Conservation (phyloP, 2,113 vertebrate genomes). For the Boulengerochromis microlepis region DNA sequence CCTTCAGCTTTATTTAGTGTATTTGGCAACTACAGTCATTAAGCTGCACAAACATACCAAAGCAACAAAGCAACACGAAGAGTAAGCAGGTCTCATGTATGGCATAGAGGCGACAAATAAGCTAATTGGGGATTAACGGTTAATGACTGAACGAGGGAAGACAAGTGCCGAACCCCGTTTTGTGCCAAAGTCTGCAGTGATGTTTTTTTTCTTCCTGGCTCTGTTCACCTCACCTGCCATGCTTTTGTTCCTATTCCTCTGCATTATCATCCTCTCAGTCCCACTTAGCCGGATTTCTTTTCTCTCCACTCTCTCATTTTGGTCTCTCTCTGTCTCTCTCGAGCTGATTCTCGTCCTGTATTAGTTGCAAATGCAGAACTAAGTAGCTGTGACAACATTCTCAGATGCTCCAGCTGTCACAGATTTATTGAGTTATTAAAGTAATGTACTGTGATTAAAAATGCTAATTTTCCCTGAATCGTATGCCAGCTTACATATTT, state of each 20-base stretch:
- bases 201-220: neutral
- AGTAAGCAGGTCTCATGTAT: slow-evolving; percentile 27
- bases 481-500: slow-evolving; percentile 61
- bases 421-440: slow-evolving; percentile 74
- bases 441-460: slow-evolving; percentile 77
- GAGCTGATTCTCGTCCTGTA: slow-evolving; percentile 48
- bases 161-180: slow-evolving; percentile 24
- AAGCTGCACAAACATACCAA: slow-evolving; percentile 19
- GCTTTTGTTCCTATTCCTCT: slow-evolving; percentile 25
- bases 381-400: slow-evolving; percentile 64
- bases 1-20: slow-evolving; percentile 2
- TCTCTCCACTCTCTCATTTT: neutral
- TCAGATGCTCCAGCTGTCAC: slow-evolving; percentile 65
- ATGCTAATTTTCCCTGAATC: slow-evolving; percentile 70
- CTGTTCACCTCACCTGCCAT: slow-evolving; percentile 27
- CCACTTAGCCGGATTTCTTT: neutral
- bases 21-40: slow-evolving; percentile 11
- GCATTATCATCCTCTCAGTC: slow-evolving; percentile 6
- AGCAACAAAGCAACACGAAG: slow-evolving; percentile 24
- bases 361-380: slow-evolving; percentile 59
- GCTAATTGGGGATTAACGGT: slow-evolving; percentile 66
- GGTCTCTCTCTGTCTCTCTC: slow-evolving; percentile 1
- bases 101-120: slow-evolving; percentile 44
- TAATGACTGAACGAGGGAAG: slow-evolving; percentile 45
- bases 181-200: slow-evolving; percentile 6